Conservation (phyloP, 2,797 vertebrate species). For the Tapirus indicus region DNA sequence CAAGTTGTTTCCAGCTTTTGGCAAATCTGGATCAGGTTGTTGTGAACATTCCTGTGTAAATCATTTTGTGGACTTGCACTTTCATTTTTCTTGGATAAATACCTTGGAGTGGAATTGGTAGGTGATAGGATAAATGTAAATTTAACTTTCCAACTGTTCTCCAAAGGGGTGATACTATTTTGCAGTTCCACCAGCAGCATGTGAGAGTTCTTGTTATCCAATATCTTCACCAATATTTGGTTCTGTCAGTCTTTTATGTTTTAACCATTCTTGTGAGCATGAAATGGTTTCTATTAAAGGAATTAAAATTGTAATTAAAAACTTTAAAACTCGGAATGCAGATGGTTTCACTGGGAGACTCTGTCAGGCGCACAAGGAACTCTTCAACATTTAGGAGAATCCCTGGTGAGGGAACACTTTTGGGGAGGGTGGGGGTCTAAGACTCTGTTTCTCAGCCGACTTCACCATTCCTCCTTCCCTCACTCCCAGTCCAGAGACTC, state of each 20-base stretch:
- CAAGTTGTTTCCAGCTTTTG: not conserved
- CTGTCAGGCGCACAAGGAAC: not conserved
- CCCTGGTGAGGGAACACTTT: not conserved
- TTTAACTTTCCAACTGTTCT: not conserved
- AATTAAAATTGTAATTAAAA: slow-evolving; percentile 24
- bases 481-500: not conserved
- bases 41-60: not conserved
- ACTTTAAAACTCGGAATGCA: not conserved
- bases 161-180: not conserved
- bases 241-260: slow-evolving; percentile 45
- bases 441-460: not conserved
- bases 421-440: not conserved
- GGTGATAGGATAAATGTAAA: not conserved
- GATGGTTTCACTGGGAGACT: not conserved
- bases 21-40: not conserved
- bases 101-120: not conserved
- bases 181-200: not conserved
- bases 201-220: not conserved
- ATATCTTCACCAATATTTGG: not conserved
- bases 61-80: not conserved
- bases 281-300: slow-evolving; percentile 26
- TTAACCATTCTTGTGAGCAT: slow-evolving; percentile 13
- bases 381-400: not conserved
- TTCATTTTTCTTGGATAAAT: not conserved
- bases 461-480: not conserved